Evolutionary conservation across 2,797 vertebrate genomes (phyloP).

Genomic region (Bovichtus variegatus): DNA sequence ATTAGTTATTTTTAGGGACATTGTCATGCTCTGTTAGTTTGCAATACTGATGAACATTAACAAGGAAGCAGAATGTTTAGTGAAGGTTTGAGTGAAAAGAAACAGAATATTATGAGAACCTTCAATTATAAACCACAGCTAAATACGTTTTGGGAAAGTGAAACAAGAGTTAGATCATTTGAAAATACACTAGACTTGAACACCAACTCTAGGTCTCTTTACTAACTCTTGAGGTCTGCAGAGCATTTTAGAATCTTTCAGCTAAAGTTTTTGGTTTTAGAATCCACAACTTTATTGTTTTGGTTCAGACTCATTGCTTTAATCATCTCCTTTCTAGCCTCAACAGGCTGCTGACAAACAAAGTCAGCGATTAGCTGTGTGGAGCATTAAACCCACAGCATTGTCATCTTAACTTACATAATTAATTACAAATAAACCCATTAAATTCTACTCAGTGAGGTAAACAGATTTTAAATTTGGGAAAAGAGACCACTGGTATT

Average conservation of each 20-base stretch:
- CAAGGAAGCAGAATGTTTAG: neutral
- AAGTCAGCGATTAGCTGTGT: too few relatives aligned
- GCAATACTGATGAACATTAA: slow-evolving; percentile 7
- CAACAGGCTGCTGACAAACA: too few relatives aligned
- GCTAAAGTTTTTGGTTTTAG: too few relatives aligned
- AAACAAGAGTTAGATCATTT: neutral
- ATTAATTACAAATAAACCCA: neutral
- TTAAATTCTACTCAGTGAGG: neutral
- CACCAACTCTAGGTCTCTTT: too few relatives aligned
- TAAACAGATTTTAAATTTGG: too few relatives aligned
- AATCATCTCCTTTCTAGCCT: too few relatives aligned
- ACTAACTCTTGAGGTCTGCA: too few relatives aligned
- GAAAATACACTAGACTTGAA: neutral
- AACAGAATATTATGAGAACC: neutral
- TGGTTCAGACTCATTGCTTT: too few relatives aligned
- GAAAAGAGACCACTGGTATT: neutral
- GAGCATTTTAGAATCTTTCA: too few relatives aligned
- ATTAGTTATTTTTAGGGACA: neutral
- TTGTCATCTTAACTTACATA: neutral
- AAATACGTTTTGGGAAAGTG: neutral
- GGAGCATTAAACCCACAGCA: neutral
- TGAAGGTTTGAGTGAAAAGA: neutral
- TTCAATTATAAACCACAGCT: neutral
- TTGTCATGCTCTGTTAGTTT: neutral
- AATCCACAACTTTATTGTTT: too few relatives aligned